Percentiles rank a stretch among this genome's conserved stretches.
These are phyloP conservation scores for Muschampia plurimacula DNA, from an alignment of 2,888 invertebrate species.

Conservation along the genomic window DNA sequence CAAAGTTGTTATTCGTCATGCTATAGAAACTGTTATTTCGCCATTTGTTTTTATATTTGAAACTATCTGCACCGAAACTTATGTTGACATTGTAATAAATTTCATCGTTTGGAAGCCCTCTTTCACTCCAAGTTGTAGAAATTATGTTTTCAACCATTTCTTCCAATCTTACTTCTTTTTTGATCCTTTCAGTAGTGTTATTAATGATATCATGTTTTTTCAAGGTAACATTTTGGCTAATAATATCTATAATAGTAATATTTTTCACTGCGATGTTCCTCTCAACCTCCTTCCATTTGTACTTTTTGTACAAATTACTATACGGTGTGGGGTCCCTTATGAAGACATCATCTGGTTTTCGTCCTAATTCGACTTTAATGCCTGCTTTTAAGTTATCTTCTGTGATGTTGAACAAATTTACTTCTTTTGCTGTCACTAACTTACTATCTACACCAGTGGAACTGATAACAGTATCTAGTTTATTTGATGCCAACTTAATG, in stretches of 20 bases:
- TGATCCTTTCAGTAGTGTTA: constrained; percentile 54
- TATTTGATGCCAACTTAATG: constrained; percentile 54
- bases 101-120: constrained; percentile 58
- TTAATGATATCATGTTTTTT: constrained; percentile 60
- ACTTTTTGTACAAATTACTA: constrained; percentile 59
- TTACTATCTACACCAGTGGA: constrained; percentile 57
- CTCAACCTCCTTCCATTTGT: constrained; percentile 62
- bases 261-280: constrained; percentile 57
- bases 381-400: constrained; percentile 62
- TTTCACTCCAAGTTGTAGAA: constrained; percentile 57
- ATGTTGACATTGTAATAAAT: constrained; percentile 56
- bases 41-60: constrained; percentile 59
- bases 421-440: constrained; percentile 60
- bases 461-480: constrained; percentile 49
- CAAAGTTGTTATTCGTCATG: constrained; percentile 52
- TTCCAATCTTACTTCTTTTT: constrained; percentile 50
- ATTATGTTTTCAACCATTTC: constrained; percentile 56
- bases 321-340: constrained; percentile 67
- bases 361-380: constrained; percentile 61
- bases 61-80: constrained; percentile 52
- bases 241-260: constrained; percentile 56
- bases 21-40: constrained; percentile 52
- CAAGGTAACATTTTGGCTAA: constrained; percentile 55
- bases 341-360: constrained; percentile 61
- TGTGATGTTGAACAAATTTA: constrained; percentile 63